These are phyloP conservation scores for Tursiops truncatus DNA, from an alignment of 2,113 vertebrate genomes.

Conservation along the genomic window DNA sequence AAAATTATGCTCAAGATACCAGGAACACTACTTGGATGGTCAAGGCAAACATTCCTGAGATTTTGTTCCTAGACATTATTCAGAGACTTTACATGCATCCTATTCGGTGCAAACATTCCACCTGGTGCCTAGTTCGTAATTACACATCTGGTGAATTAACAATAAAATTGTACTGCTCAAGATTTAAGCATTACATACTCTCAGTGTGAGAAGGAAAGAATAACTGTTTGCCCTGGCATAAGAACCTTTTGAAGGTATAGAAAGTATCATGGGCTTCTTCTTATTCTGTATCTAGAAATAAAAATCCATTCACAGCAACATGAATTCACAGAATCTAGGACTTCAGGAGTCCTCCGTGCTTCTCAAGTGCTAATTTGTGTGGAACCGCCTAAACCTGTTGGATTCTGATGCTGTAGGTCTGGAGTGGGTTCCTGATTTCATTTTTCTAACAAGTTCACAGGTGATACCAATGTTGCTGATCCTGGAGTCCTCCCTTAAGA, in stretches of 20 bases:
- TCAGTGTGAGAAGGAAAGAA: neutral
- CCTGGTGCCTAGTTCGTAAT: neutral
- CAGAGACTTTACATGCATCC: neutral
- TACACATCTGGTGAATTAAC: neutral
- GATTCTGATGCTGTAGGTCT: neutral
- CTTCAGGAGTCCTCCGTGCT: neutral
- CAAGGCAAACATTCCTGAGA: neutral
- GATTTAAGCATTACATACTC: neutral
- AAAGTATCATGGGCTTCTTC: neutral
- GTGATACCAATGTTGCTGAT: neutral
- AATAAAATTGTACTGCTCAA: neutral
- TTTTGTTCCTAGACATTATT: neutral
- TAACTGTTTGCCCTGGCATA: neutral
- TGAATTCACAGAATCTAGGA: neutral
- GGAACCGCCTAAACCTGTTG: neutral
- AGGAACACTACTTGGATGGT: slow-evolving; percentile 11
- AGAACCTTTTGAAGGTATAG: neutral
- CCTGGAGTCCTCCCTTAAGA: neutral
- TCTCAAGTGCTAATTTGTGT: neutral
- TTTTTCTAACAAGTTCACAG: neutral
- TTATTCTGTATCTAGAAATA: neutral
- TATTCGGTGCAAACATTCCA: neutral
- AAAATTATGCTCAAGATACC: neutral
- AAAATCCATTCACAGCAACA: neutral
- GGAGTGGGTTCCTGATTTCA: neutral